Percentiles rank a stretch among this genome's conserved stretches.
Conservation (phyloP, 2,888 invertebrate species). For the Hanleya hanleyi region DNA sequence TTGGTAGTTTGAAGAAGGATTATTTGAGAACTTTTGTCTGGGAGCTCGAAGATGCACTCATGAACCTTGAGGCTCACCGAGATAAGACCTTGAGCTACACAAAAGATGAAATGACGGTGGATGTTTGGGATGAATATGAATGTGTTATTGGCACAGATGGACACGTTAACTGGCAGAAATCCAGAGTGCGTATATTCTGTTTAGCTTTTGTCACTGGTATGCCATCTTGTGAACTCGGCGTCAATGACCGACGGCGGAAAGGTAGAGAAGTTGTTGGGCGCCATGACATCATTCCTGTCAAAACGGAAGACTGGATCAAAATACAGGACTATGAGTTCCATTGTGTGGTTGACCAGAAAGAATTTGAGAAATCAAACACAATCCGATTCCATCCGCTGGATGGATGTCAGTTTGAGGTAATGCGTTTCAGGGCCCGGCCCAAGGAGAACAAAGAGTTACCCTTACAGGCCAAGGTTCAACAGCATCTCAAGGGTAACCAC, state of each 20-base stretch:
- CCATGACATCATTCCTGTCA: constrained; percentile 95
- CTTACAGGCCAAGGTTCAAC: constrained; percentile 91
- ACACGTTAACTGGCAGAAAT: constrained; percentile 81
- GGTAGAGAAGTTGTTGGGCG: constrained; percentile 99
- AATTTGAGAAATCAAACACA: constrained; percentile 81
- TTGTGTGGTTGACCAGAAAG: constrained; percentile 91
- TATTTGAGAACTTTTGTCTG: constrained; percentile 94
- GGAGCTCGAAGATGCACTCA: constrained; percentile 92
- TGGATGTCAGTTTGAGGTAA: constrained; percentile 96
- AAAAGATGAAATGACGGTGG: constrained; percentile 72
- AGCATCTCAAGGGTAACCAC: constrained; percentile 77
- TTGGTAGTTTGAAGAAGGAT: constrained; percentile 91
- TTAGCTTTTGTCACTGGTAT: constrained; percentile 93
- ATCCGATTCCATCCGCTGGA: constrained; percentile 86
- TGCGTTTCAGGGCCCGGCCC: constrained; percentile 93
- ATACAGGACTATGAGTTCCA: constrained; percentile 96
- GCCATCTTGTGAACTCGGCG: constrained; percentile 96
- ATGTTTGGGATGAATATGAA: constrained; percentile 72
- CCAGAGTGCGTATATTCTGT: constrained; percentile 95
- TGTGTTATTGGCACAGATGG: constrained; percentile 69
- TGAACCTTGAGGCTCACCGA: constrained; percentile 64
- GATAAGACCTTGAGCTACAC: constrained; percentile 70
- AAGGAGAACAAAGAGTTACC: constrained; percentile 87
- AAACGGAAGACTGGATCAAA: constrained; percentile 99
- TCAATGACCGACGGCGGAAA: constrained; percentile 97